These are phyloP conservation scores for Corbicula japonica DNA, from an alignment of 2,888 invertebrate species.

Conservation along the genomic window DNA sequence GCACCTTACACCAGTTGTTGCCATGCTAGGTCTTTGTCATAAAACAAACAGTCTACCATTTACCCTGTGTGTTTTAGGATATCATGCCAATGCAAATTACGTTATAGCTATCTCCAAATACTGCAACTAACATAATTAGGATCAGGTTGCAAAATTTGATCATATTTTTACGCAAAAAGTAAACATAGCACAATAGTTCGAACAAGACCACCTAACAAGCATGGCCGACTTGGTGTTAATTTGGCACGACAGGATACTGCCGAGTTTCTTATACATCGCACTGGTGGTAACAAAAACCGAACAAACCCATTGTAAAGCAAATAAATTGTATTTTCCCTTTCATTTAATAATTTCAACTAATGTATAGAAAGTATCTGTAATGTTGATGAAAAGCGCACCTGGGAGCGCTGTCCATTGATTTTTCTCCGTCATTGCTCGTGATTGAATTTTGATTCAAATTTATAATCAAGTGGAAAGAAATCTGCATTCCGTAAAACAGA, in stretches of 20 bases:
- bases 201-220: slow-evolving; percentile 52
- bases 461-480: slow-evolving; percentile 47
- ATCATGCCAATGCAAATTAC: slow-evolving; percentile 16
- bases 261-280: slow-evolving; percentile 13
- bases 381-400: slow-evolving; percentile 55
- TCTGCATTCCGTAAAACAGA: slow-evolving; percentile 33
- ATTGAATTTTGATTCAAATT: slow-evolving; percentile 45
- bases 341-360: slow-evolving; percentile 59
- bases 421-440: slow-evolving; percentile 39
- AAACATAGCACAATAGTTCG: slow-evolving; percentile 24
- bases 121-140: slow-evolving; percentile 21
- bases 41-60: too few species aligned
- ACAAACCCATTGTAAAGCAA: slow-evolving; percentile 45
- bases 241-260: slow-evolving; percentile 47
- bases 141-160: slow-evolving; percentile 28
- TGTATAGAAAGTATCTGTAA: slow-evolving; percentile 51
- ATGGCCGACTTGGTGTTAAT: slow-evolving; percentile 40
- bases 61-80: slow-evolving; percentile 7
- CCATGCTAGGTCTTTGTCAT: too few species aligned
- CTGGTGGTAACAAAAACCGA: slow-evolving; percentile 40
- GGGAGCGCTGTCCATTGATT: slow-evolving; percentile 54
- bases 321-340: slow-evolving; percentile 71
- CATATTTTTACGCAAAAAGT: slow-evolving; percentile 27
- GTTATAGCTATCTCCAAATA: slow-evolving; percentile 29
- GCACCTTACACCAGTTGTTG: too few species aligned